Base-by-base conservation (phyloP, 2,888 invertebrate genomes). In the Drosophila mulleri region DNA sequence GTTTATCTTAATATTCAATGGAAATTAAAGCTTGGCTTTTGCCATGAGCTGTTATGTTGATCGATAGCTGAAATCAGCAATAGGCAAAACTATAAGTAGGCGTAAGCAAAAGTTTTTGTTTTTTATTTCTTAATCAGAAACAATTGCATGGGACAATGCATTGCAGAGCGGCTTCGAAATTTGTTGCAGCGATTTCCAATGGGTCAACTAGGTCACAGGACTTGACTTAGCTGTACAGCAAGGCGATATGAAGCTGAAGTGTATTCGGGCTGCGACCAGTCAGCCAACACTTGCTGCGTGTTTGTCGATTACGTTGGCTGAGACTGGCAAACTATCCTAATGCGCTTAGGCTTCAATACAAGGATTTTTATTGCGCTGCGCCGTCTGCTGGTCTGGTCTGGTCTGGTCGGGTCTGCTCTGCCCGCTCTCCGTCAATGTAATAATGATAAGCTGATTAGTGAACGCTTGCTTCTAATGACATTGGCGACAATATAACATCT, bases 391-490 rank as follows among this genome's bases (percentile, higher is more conserved):
- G 20, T 23, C 26, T 26, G 26, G 6, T 26, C 23, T 23, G 23
- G 23, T 6, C 26, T n/a, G n/a, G 20, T 23, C 26, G 6, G 26
- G 6, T 26, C 20, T 23, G 29, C 29, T 7, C 18, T 1, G 37
- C 12, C 29, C 11, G 18, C n/a, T 4, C 16, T 23, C 12, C 47
- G 37, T 45, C 72, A 75, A 75, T 73, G 74, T 83, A 75, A 86
- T 82, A 88, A 88, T 88, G 88, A 85, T 86, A 83, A 85, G 79
- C 85, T 82, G 83, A 86, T 87, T 85, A 88, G 76, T 68, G 75
- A 64, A 64, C 79, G 83, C 73, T 67, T 82, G 79, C 59, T 70
- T 69, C 71, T 77, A 82, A 84, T 82, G 82, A 78, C 75, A 80
- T 78, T 83, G 80, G 80, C 78, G 73, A 82, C 82, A 83, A 62